phyloP scores from a whole-genome alignment of 2,797 vertebrate species.

The Lepus oiostolus region DNA sequence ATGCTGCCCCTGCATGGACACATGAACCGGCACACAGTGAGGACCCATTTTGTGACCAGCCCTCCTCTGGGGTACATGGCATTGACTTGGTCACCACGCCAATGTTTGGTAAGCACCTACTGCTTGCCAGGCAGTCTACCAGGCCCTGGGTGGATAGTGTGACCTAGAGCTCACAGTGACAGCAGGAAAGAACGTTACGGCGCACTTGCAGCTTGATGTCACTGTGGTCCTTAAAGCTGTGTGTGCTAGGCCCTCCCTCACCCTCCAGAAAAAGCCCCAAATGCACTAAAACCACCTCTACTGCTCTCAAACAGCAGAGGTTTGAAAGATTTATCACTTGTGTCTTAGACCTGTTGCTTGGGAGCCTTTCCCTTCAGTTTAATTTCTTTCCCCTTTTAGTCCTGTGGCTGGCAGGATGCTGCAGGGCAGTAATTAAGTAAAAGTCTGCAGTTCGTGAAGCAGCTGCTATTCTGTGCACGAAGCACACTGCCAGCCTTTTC shows the following conservation, averaged over 20 bases:
- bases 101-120: background rate
- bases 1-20: background rate
- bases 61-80: background rate
- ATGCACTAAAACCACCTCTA: background rate
- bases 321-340: background rate
- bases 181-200: background rate
- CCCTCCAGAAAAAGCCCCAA: too few relatives aligned
- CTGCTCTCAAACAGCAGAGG: background rate
- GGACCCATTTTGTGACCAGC: background rate
- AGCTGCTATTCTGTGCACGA: constrained; percentile 62
- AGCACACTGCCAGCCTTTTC: constrained; percentile 77
- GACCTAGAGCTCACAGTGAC: background rate
- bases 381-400: constrained; percentile 47
- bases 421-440: constrained; percentile 67
- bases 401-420: constrained; percentile 58
- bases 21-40: background rate
- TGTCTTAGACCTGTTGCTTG: constrained; percentile 61
- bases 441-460: constrained; percentile 65
- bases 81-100: background rate
- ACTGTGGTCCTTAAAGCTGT: background rate
- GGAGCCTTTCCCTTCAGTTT: constrained; percentile 41
- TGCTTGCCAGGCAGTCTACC: background rate
- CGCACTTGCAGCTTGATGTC: background rate
- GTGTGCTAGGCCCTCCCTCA: background rate
- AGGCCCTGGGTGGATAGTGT: background rate